Conservation (phyloP, 2,113 vertebrate species). For the Spilogale gracilis region DNA sequence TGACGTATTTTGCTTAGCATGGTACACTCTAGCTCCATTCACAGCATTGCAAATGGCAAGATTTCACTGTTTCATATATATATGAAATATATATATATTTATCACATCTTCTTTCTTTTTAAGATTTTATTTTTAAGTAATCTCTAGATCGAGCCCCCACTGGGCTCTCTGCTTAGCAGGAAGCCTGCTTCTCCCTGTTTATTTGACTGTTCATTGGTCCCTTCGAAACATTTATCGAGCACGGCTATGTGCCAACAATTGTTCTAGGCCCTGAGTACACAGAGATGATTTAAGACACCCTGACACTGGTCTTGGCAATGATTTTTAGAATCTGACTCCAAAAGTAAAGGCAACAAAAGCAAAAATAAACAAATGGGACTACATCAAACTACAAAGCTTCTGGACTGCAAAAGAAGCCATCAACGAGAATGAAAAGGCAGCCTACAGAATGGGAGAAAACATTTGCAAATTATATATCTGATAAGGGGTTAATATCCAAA, state of each 20-base stretch:
- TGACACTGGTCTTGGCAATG: background rate
- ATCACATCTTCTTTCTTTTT: no score
- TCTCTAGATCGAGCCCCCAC: background rate
- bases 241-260: background rate
- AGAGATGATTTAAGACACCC: constrained; percentile 24
- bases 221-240: background rate
- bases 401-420: background rate
- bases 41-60: no score
- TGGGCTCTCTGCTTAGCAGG: no score
- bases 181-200: background rate
- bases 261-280: background rate
- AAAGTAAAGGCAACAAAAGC: background rate
- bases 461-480: background rate
- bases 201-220: constrained; percentile 43
- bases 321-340: constrained; percentile 3
- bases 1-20: no score
- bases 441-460: background rate
- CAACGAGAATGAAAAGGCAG: background rate
- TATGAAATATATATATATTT: no score
- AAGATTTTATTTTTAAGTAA: background rate
- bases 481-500: background rate
- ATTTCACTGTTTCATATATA: no score
- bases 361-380: background rate
- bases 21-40: no score
- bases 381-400: background rate